phyloP scores from a whole-genome alignment of 2,888 invertebrate genomes.

The Timandra comae region DNA sequence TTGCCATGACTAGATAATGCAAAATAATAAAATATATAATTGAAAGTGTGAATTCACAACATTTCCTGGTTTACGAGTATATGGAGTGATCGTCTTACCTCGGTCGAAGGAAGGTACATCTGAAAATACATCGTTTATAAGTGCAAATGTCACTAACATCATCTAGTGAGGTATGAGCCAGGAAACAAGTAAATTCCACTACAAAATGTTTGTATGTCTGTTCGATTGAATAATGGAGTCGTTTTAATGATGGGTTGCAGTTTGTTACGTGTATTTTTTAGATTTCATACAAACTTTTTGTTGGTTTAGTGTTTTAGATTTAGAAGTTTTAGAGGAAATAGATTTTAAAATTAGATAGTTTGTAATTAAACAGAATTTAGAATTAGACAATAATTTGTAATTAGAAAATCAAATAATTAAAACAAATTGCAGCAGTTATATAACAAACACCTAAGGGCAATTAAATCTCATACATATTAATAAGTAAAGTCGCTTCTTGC shows the following conservation, averaged over 20 bases:
- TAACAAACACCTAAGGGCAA: too few species aligned
- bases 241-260: constrained; percentile 19
- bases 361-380: too few species aligned
- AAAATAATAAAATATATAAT: constrained; percentile 24
- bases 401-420: too few species aligned
- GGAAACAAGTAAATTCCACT: constrained; percentile 61
- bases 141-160: constrained; percentile 33
- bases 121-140: constrained; percentile 64
- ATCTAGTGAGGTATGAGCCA: constrained; percentile 37
- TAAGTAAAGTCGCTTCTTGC: too few species aligned
- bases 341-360: too few species aligned
- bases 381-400: too few species aligned
- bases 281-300: constrained; percentile 30
- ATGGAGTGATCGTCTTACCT: constrained; percentile 63
- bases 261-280: constrained; percentile 60
- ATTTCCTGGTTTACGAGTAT: constrained; percentile 64
- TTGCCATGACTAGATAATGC: constrained; percentile 22
- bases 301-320: not conserved
- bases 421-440: too few species aligned
- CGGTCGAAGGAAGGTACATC: constrained; percentile 59
- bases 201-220: not conserved
- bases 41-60: constrained; percentile 46
- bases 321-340: too few species aligned
- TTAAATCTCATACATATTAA: too few species aligned
- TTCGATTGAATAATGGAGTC: constrained; percentile 15